Conservation (phyloP, 2,113 vertebrate genomes). For the Chlorocebus sabaeus region DNA sequence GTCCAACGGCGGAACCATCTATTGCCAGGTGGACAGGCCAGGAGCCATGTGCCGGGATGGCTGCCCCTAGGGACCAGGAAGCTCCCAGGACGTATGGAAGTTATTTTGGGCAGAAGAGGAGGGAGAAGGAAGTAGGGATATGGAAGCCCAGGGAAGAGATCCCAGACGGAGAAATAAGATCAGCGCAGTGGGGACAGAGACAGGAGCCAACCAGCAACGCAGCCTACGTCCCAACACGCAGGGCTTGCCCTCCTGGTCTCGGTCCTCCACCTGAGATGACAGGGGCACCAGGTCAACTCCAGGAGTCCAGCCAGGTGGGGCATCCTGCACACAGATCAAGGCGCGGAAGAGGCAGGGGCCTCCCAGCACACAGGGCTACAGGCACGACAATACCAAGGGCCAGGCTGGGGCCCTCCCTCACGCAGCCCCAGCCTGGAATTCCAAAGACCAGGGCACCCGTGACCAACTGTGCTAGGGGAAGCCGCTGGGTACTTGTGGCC, state of each 20-base stretch:
- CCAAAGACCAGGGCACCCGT: background rate
- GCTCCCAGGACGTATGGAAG: background rate
- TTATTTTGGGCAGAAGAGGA: background rate
- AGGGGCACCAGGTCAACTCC: rapidly evolving
- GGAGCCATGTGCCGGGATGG: rapidly evolving
- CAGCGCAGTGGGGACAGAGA: rapidly evolving
- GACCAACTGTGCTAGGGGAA: rapidly evolving
- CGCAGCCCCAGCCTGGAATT: background rate
- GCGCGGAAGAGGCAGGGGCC: rapidly evolving
- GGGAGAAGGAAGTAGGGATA: rapidly evolving
- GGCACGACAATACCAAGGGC: background rate
- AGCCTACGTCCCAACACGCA: rapidly evolving
- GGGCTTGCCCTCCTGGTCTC: background rate
- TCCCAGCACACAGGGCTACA: background rate
- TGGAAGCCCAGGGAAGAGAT: background rate
- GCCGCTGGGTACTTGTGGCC: background rate
- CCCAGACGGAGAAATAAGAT: background rate
- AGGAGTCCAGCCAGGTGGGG: background rate
- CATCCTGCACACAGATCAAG: rapidly evolving
- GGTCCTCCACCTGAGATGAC: background rate
- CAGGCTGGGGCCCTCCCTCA: background rate
- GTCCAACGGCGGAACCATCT: background rate
- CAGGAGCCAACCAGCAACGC: rapidly evolving
- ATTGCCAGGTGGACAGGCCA: background rate
- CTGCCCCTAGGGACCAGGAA: background rate